Evolutionary conservation across 2,888 invertebrate species (phyloP).

Genomic region (Icerya purchasi): DNA sequence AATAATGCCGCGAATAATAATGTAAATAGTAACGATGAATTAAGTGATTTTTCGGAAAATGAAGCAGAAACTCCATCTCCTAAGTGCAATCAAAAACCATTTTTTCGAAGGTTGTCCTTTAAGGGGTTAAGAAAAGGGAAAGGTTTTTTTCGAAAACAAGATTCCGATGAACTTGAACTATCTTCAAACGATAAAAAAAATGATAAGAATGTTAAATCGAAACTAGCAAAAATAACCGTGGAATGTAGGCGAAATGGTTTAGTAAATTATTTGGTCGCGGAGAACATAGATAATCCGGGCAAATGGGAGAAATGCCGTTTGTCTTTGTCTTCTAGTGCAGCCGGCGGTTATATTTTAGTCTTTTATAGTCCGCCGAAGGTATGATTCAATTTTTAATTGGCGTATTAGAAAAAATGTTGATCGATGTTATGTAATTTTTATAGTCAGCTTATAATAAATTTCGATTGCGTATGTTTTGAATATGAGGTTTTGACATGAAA

Average conservation of each 20-base stretch:
- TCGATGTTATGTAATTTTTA: neutral
- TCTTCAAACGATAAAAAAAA: conserved; percentile 25
- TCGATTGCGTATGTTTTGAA: no score
- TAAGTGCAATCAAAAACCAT: conserved; percentile 22
- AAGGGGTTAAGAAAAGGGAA: conserved; percentile 64
- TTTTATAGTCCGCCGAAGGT: conserved; percentile 88
- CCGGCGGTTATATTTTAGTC: conserved; percentile 83
- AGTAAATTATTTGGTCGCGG: conserved; percentile 78
- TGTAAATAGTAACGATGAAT: conserved; percentile 10
- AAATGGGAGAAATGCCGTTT: conserved; percentile 89
- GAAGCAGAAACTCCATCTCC: conserved; percentile 9
- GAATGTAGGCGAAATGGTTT: conserved; percentile 85
- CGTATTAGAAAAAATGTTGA: neutral
- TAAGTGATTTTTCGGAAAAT: conserved; percentile 12
- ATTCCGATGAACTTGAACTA: conserved; percentile 65
- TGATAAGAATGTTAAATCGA: conserved; percentile 58
- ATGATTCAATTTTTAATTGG: conserved; percentile 15
- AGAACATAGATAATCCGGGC: conserved; percentile 67
- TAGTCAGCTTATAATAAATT: neutral
- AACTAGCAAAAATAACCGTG: conserved; percentile 74
- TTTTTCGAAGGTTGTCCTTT: conserved; percentile 68
- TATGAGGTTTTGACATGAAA: no score
- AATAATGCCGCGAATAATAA: neutral
- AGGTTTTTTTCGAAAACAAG: conserved; percentile 72
- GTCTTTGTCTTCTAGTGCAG: conserved; percentile 64